Evolutionary conservation across 2,113 vertebrate genomes (phyloP).

Genomic region (Brienomyrus longianalis): DNA sequence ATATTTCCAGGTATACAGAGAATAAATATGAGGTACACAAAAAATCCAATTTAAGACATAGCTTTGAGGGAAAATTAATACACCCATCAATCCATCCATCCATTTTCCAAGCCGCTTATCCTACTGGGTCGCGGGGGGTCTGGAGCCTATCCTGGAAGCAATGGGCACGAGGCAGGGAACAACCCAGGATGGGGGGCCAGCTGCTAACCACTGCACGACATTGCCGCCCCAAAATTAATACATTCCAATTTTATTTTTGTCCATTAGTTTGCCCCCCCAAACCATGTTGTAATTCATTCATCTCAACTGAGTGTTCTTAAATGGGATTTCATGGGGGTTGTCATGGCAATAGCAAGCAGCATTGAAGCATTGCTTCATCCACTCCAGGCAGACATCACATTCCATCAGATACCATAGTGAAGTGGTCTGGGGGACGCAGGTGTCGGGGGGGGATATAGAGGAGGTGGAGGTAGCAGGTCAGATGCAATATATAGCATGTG

Average conservation of each 20-base stretch:
- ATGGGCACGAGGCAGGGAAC: too few species aligned
- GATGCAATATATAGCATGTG: slow-evolving; percentile 38
- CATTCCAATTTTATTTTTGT: background rate
- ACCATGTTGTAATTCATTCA: background rate
- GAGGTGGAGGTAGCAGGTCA: background rate
- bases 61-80: background rate
- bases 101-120: too few species aligned
- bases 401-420: slow-evolving; percentile 26
- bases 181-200: too few species aligned
- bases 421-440: background rate
- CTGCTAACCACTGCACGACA: too few species aligned
- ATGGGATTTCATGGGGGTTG: slow-evolving; percentile 33
- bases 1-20: background rate
- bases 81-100: background rate
- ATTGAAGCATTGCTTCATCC: slow-evolving; percentile 34
- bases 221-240: background rate
- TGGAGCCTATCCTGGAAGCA: too few species aligned
- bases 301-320: background rate
- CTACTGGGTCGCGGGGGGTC: too few species aligned
- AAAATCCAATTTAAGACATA: background rate
- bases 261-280: background rate
- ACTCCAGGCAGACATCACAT: slow-evolving; percentile 28
- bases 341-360: slow-evolving; percentile 66
- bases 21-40: background rate
- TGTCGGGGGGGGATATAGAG: slow-evolving; percentile 6